phyloP scores from a whole-genome alignment of 1,140 invertebrate genomes.

The Vanessa tameamea region DNA sequence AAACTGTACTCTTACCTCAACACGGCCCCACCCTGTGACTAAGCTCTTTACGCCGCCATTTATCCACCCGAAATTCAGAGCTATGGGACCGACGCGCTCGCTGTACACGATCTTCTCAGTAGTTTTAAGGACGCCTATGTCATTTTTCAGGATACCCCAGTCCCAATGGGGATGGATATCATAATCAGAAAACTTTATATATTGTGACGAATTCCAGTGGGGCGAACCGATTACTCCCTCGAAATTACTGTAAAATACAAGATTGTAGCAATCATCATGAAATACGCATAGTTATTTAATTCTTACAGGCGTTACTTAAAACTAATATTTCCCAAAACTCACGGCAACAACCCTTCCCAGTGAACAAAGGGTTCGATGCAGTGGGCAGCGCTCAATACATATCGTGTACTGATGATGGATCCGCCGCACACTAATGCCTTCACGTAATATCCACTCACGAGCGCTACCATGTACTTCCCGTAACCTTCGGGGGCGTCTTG shows the following conservation, averaged over 20 bases:
- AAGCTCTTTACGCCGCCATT: background rate
- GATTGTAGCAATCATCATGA: background rate
- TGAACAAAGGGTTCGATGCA: conserved; percentile 46
- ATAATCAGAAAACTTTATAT: conserved; percentile 12
- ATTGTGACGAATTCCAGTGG: conserved; percentile 15
- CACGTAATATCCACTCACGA: conserved; percentile 39
- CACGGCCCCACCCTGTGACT: conserved; percentile 21
- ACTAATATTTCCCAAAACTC: conserved; percentile 19
- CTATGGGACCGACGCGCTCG: background rate
- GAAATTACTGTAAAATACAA: conserved; percentile 9
- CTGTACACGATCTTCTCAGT: background rate
- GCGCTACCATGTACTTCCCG: conserved; percentile 52
- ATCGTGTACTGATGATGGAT: conserved; percentile 41
- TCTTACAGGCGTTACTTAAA: background rate
- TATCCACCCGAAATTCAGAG: background rate
- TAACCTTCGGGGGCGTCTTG: conserved; percentile 44
- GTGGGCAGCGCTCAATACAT: conserved; percentile 56
- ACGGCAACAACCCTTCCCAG: conserved; percentile 43
- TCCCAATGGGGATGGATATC: conserved; percentile 11
- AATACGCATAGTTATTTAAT: background rate
- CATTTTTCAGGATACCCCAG: conserved; percentile 23
- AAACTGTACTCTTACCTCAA: background rate
- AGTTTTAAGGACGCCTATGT: conserved; percentile 19
- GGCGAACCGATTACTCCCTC: conserved; percentile 19
- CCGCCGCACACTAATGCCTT: conserved; percentile 50